Conservation (phyloP, 2,888 invertebrate species). For the Eudasyphora cyanicolor region DNA sequence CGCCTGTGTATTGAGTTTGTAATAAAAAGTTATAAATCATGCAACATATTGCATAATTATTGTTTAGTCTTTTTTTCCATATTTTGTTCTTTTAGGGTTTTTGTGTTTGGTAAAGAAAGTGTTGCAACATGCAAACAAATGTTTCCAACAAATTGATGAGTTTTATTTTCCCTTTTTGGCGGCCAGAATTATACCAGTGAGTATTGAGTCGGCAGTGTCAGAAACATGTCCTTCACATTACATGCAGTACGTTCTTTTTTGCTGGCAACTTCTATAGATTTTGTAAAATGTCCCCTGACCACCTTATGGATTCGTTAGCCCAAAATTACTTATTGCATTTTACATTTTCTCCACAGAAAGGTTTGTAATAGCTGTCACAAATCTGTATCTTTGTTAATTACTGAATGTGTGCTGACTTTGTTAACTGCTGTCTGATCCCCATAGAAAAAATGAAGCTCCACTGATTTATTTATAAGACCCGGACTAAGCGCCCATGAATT, state of each 20-base stretch:
- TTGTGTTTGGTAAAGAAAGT: background rate
- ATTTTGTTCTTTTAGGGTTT: background rate
- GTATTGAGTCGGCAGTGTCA: background rate
- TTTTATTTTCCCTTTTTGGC: background rate
- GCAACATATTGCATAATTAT: constrained; percentile 65
- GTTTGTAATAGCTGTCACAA: too few species aligned
- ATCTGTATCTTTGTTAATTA: too few species aligned
- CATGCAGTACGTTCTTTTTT: background rate
- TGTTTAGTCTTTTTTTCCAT: constrained; percentile 57
- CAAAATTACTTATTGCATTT: too few species aligned
- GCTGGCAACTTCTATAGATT: background rate
- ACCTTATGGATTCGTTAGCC: too few species aligned
- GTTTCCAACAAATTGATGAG: constrained; percentile 20
- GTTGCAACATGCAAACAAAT: constrained; percentile 23
- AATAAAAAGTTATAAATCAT: constrained; percentile 64
- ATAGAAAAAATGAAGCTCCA: too few species aligned
- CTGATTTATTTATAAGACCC: too few species aligned
- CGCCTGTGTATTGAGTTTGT: constrained; percentile 9
- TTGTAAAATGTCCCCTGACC: too few species aligned
- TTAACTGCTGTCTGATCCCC: too few species aligned
- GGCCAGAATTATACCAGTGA: background rate
- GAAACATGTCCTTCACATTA: background rate
- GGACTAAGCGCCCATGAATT: too few species aligned
- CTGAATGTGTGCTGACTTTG: too few species aligned
- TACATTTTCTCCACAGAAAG: too few species aligned